These are phyloP conservation scores for Pangasius krempfi DNA, from an alignment of 2,797 vertebrate species.

Conservation along the genomic window DNA sequence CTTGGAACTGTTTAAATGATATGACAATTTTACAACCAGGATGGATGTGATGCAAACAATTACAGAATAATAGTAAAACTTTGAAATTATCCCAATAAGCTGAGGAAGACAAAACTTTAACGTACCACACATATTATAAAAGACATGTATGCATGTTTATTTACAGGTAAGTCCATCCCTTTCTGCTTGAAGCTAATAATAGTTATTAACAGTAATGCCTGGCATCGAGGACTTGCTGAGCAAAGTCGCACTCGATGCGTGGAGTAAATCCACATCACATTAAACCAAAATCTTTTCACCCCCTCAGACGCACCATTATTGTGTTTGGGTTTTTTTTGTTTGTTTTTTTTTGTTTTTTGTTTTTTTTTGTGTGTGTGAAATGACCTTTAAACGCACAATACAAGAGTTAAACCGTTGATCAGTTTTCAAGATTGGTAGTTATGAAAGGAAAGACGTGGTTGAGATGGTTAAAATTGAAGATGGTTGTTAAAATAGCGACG, in stretches of 20 bases:
- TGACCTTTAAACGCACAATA: slow-evolving; percentile 67
- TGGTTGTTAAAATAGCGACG: slow-evolving; percentile 69
- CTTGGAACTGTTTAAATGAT: slow-evolving; percentile 87
- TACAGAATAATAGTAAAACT: slow-evolving; percentile 73
- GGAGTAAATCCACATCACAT: slow-evolving; percentile 55
- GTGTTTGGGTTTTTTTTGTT: slow-evolving; percentile 8
- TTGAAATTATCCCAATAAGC: slow-evolving; percentile 76
- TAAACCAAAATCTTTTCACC: slow-evolving; percentile 51
- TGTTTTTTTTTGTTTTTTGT: neutral
- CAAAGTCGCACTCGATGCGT: slow-evolving; percentile 66
- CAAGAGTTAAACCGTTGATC: slow-evolving; percentile 77
- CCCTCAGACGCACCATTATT: slow-evolving; percentile 69
- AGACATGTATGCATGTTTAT: slow-evolving; percentile 85
- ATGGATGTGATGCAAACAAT: slow-evolving; percentile 83
- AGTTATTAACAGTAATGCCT: slow-evolving; percentile 78
- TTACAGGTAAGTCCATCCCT: slow-evolving; percentile 87
- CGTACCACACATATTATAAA: slow-evolving; percentile 86
- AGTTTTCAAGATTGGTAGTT: slow-evolving; percentile 72
- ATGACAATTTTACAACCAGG: slow-evolving; percentile 90
- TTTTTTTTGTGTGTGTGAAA: slow-evolving; percentile 45
- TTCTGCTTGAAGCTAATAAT: slow-evolving; percentile 80
- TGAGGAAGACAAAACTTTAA: slow-evolving; percentile 84
- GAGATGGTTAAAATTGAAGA: slow-evolving; percentile 64
- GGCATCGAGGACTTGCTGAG: slow-evolving; percentile 77
- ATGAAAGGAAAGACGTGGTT: slow-evolving; percentile 42